phyloP scores from a whole-genome alignment of 2,797 vertebrate species.

The Pseudopleuronectes americanus region DNA sequence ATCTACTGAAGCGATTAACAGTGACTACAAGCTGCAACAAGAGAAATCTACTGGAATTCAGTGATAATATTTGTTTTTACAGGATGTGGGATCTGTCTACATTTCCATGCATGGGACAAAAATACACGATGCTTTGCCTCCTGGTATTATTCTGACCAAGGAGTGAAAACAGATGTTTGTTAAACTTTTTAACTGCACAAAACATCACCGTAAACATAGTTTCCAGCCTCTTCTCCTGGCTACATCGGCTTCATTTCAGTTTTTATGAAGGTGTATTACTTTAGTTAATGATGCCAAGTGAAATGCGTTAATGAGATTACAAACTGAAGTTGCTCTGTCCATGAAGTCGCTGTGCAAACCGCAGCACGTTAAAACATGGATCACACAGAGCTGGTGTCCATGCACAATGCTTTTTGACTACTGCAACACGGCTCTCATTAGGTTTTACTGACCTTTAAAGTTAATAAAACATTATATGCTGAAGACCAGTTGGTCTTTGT shows the following conservation, averaged over 20 bases:
- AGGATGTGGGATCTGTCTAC: not conserved
- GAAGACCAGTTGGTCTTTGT: not conserved
- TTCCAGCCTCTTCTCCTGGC: not conserved
- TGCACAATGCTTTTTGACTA: too few relatives aligned
- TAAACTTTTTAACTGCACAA: not conserved
- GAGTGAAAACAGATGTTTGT: slow-evolving; percentile 33
- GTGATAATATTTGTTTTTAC: not conserved
- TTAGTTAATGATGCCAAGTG: not conserved
- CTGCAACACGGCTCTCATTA: not conserved
- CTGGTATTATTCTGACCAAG: not conserved
- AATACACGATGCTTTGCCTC: not conserved
- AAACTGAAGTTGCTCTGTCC: not conserved
- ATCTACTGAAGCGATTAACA: slow-evolving; percentile 1
- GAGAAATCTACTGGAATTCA: not conserved
- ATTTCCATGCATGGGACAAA: not conserved
- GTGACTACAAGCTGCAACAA: not conserved
- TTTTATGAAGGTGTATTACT: not conserved
- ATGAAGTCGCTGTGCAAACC: too few relatives aligned
- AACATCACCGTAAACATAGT: not conserved
- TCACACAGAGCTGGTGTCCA: not conserved
- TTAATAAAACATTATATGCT: not conserved
- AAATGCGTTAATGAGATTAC: slow-evolving; percentile 4
- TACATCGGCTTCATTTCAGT: not conserved
- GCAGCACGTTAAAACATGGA: not conserved
- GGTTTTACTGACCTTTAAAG: not conserved